Conservation (phyloP, 2,888 invertebrate genomes). For the Pyrrhia umbra region DNA sequence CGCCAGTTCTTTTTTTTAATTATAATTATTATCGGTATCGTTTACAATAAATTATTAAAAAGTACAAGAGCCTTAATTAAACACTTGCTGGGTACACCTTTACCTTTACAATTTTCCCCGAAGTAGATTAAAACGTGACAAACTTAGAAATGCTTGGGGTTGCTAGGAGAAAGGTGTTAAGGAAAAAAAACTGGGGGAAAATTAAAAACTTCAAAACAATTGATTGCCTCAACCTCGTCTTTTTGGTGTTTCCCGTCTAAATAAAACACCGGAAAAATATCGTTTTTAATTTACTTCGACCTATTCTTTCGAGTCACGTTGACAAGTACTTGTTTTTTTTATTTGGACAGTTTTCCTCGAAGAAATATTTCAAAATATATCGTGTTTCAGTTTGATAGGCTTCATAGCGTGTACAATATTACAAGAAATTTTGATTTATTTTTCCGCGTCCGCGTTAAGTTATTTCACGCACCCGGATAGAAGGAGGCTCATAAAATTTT, state of each 20-base stretch:
- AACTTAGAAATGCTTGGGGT: constrained; percentile 52
- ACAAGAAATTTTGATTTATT: no score
- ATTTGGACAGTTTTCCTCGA: constrained; percentile 11
- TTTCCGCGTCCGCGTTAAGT: no score
- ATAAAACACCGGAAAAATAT: constrained; percentile 48
- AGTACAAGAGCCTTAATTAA: constrained; percentile 51
- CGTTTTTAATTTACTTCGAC: constrained; percentile 45
- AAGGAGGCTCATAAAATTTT: no score
- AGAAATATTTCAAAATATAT: background rate
- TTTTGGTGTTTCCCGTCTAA: constrained; percentile 44
- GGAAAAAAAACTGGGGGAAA: constrained; percentile 43
- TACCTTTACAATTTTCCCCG: constrained; percentile 42
- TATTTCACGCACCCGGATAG: no score
- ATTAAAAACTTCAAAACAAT: constrained; percentile 65
- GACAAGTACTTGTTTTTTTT: constrained; percentile 17
- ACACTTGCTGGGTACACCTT: constrained; percentile 49
- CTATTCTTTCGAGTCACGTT: constrained; percentile 43
- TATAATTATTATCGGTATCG: no score
- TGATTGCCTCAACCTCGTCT: constrained; percentile 56
- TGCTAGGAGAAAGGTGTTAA: constrained; percentile 20
- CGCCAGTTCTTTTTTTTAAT: no score
- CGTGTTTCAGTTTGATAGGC: background rate
- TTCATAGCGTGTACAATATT: no score
- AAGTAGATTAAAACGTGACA: constrained; percentile 64
- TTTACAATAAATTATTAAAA: constrained; percentile 1